Evolutionary conservation across 2,113 vertebrate genomes (phyloP).

Genomic region (Dipodomys stephensi): DNA sequence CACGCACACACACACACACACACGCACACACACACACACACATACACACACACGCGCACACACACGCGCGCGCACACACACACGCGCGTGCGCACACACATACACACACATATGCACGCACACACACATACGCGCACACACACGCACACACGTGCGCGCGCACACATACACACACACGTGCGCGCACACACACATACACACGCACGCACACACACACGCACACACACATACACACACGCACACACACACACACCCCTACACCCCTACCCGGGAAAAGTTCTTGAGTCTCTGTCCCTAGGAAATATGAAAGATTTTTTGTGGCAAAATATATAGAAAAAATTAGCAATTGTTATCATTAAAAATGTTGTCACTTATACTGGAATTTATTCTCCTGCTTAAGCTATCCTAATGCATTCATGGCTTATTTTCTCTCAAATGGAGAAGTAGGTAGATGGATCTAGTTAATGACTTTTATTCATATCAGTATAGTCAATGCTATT

Average conservation of each 20-base stretch:
- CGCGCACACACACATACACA: not conserved
- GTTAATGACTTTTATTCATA: not conserved
- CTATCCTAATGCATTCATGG: not conserved
- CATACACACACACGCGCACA: not conserved
- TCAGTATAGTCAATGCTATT: not conserved
- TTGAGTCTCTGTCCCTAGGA: not conserved
- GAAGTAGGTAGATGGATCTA: not conserved
- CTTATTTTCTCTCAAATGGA: constrained; percentile 26
- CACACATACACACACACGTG: too few species aligned
- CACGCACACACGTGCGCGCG: too few species aligned
- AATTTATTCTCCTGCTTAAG: not conserved
- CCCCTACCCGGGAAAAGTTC: not conserved
- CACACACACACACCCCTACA: not conserved
- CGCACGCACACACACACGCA: not conserved
- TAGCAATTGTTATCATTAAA: constrained; percentile 14
- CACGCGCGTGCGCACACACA: too few species aligned
- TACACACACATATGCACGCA: not conserved
- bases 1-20: not conserved
- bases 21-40: not conserved
- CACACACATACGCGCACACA: not conserved
- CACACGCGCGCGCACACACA: too few species aligned
- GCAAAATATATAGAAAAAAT: not conserved
- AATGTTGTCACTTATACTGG: constrained; percentile 10
- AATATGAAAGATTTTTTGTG: constrained; percentile 16
- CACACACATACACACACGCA: not conserved